A percentile compares a stretch with the other conserved stretches of the same genome.
phyloP scores from a whole-genome alignment of 2,113 vertebrate genomes.

The Numenius arquata region DNA sequence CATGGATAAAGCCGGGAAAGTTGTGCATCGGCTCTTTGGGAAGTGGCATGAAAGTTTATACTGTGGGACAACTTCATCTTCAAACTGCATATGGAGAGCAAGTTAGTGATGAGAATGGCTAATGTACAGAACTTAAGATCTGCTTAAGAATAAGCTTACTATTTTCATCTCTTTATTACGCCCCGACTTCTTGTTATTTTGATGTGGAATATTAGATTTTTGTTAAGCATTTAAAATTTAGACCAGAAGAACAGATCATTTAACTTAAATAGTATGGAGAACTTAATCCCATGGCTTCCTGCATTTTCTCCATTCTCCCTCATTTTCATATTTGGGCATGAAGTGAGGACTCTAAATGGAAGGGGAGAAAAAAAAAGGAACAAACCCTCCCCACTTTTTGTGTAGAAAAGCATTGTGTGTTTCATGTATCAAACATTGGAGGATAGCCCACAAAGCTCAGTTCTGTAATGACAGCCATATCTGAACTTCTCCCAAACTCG shows the following conservation, averaged over 20 bases:
- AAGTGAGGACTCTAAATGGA: background rate
- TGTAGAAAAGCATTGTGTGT: background rate
- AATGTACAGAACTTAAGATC: background rate
- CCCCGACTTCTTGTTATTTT: background rate
- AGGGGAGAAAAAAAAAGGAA: background rate
- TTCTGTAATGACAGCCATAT: background rate
- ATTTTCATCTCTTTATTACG: background rate
- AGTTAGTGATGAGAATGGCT: conserved; percentile 75
- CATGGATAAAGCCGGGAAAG: conserved; percentile 84
- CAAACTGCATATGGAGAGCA: conserved; percentile 93
- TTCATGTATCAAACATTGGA: background rate
- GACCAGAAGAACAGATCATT: background rate
- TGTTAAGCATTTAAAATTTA: background rate
- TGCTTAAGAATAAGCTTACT: background rate
- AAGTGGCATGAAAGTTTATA: conserved; percentile 96
- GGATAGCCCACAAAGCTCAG: background rate
- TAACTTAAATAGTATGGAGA: background rate
- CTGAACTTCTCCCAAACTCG: background rate
- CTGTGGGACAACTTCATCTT: conserved; percentile 83
- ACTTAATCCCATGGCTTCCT: background rate
- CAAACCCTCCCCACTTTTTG: accelerated
- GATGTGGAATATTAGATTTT: background rate
- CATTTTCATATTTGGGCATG: background rate
- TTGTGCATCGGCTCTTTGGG: conserved; percentile 87
- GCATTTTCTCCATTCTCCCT: background rate